Percentiles rank a stretch among this genome's conserved stretches.
phyloP scores from a whole-genome alignment of 2,113 vertebrate species.

The Toxotes jaculatrix region DNA sequence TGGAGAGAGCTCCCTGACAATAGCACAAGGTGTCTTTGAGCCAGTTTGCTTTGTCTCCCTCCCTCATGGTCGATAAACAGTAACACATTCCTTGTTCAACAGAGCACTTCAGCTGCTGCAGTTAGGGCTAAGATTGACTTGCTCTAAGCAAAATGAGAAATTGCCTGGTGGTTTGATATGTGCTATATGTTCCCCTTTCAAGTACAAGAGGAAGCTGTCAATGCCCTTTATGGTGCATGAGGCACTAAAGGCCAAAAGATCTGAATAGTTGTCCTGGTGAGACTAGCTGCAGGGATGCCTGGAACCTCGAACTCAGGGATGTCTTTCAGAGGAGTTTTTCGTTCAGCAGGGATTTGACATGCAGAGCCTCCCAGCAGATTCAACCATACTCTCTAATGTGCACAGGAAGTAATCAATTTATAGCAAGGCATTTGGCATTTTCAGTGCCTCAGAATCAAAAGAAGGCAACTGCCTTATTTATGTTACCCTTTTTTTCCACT shows the following conservation, averaged over 20 bases:
- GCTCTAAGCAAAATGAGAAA: constrained; percentile 33
- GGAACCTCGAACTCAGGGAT: neutral
- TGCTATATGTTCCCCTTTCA: constrained; percentile 32
- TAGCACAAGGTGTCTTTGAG: neutral
- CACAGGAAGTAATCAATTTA: constrained; percentile 30
- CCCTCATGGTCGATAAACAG: constrained; percentile 17
- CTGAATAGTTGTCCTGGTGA: constrained; percentile 62
- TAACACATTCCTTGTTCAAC: constrained; percentile 20
- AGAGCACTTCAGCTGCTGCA: constrained; percentile 29
- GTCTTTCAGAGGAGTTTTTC: constrained; percentile 34
- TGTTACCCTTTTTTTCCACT: neutral
- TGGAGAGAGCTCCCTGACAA: constrained; percentile 16
- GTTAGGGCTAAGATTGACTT: constrained; percentile 34
- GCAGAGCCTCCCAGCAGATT: constrained; percentile 28
- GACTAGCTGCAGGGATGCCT: constrained; percentile 35
- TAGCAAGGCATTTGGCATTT: constrained; percentile 30
- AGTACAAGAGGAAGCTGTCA: constrained; percentile 49
- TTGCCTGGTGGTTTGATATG: constrained; percentile 28
- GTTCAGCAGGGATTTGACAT: constrained; percentile 17
- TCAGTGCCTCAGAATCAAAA: neutral
- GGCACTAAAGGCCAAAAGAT: constrained; percentile 46
- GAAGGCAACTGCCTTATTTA: constrained; percentile 44
- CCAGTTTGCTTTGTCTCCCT: constrained; percentile 36
- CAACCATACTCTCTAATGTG: neutral
- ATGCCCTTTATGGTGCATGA: constrained; percentile 33